These are phyloP conservation scores for Aphelenchoides besseyi DNA, from an alignment of 1,140 invertebrate species.

Conservation along the genomic window DNA sequence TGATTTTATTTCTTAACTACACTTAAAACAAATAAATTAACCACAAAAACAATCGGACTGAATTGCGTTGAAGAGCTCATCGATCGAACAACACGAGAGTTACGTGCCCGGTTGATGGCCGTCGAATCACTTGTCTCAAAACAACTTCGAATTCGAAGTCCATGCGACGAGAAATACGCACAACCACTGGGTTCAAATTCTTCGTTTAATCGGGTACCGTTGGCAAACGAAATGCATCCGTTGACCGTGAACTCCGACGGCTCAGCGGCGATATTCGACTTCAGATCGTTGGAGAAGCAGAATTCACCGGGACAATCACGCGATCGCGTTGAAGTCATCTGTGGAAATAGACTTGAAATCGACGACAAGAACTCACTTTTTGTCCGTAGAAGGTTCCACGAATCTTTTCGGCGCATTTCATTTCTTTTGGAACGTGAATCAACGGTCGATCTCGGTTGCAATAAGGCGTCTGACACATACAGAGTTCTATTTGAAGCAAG, in stretches of 20 bases:
- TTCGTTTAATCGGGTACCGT: background rate
- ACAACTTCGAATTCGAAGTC: background rate
- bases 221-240: slow-evolving; percentile 7
- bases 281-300: background rate
- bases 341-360: background rate
- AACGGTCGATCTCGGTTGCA: background rate
- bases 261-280: background rate
- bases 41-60: background rate
- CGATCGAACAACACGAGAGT: background rate
- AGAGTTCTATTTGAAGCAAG: background rate
- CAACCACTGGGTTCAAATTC: slow-evolving; percentile 6
- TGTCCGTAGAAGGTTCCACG: background rate
- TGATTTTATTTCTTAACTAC: background rate
- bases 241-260: background rate
- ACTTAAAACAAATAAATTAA: background rate
- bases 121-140: background rate
- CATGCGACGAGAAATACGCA: background rate
- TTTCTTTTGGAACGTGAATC: background rate
- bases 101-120: background rate
- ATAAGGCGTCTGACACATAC: background rate
- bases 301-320: slow-evolving; percentile 2
- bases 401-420: background rate
- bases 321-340: background rate
- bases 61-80: background rate
- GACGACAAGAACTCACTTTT: background rate